A percentile compares a stretch with the other conserved stretches of the same genome.
Evolutionary conservation across 2,113 vertebrate species (phyloP).

Genomic region (Mirounga angustirostris): DNA sequence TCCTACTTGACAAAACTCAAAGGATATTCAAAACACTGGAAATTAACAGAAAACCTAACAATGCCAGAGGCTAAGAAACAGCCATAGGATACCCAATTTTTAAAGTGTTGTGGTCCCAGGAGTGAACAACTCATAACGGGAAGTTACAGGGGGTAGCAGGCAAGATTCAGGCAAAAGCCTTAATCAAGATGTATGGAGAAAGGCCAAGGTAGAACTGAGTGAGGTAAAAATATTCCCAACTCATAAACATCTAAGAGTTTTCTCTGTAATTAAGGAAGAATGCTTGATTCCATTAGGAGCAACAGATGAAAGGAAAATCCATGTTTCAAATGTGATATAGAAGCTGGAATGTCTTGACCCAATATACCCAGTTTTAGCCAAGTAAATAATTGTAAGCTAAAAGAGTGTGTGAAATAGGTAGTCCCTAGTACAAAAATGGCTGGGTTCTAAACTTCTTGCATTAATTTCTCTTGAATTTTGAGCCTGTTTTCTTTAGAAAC

Average conservation of each 20-base stretch:
- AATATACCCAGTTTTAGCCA: neutral
- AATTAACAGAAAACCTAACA: neutral
- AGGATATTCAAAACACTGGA: neutral
- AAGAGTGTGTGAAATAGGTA: neutral
- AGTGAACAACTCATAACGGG: neutral
- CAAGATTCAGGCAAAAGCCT: neutral
- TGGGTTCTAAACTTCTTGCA: neutral
- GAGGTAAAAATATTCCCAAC: neutral
- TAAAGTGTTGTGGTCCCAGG: neutral
- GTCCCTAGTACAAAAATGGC: neutral
- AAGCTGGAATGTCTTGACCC: neutral
- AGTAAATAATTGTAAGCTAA: neutral
- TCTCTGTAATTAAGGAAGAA: neutral
- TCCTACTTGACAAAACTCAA: conserved; percentile 22
- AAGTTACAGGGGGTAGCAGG: neutral
- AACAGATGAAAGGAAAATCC: neutral
- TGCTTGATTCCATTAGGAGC: neutral
- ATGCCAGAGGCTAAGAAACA: neutral
- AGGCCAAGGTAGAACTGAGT: neutral
- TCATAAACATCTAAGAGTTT: neutral
- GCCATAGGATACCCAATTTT: neutral
- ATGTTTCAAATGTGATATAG: neutral
- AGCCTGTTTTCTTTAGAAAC: neutral
- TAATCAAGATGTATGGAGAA: neutral
- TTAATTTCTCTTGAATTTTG: neutral